phyloP scores from a whole-genome alignment of 1,140 invertebrate genomes.

The Orchesella cincta region DNA sequence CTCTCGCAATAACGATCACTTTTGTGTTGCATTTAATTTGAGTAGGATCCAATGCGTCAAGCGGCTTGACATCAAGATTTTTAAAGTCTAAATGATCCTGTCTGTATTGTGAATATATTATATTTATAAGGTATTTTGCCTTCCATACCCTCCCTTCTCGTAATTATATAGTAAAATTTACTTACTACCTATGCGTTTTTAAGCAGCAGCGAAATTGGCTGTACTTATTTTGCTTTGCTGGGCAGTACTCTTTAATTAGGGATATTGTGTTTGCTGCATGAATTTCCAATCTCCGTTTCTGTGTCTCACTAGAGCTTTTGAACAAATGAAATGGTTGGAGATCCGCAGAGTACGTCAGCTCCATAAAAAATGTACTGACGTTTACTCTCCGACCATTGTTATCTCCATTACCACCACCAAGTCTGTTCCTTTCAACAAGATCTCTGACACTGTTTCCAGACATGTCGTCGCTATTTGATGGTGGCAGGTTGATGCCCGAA shows the following conservation, averaged over 20 bases:
- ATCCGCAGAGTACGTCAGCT: not conserved
- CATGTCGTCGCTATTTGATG: too few relatives aligned
- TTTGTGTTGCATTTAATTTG: not conserved
- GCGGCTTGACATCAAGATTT: not conserved
- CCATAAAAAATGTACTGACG: slow-evolving; percentile 5
- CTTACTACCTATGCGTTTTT: not conserved
- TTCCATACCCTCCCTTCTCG: too few relatives aligned
- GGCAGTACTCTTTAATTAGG: not conserved
- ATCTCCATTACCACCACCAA: not conserved
- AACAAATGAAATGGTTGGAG: not conserved
- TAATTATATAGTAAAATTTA: too few relatives aligned
- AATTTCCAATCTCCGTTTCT: slow-evolving; percentile 2
- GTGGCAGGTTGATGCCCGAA: not conserved
- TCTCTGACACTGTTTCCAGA: too few relatives aligned
- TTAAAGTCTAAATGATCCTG: not conserved
- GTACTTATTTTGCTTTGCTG: not conserved
- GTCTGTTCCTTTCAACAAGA: too few relatives aligned
- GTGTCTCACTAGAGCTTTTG: not conserved
- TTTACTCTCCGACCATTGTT: not conserved
- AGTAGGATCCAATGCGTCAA: not conserved
- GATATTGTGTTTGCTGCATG: not conserved
- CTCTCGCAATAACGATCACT: not conserved
- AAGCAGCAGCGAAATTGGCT: not conserved
- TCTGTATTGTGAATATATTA: too few relatives aligned
- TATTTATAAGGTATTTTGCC: too few relatives aligned